phyloP scores from a whole-genome alignment of 2,113 vertebrate species.

The Cyrtonyx montezumae region DNA sequence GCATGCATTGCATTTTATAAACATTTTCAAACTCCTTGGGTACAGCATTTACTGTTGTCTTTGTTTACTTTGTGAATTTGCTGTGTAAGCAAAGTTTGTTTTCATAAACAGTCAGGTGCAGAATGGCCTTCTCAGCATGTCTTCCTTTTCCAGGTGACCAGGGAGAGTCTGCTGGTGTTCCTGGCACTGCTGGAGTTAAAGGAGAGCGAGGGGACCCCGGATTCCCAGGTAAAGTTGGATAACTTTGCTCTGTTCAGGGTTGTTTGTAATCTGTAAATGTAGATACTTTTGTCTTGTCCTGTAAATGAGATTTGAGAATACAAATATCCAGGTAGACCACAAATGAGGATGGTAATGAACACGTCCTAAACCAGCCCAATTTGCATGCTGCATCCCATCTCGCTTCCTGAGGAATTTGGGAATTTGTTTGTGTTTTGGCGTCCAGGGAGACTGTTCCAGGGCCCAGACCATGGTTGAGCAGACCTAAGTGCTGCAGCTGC shows the following conservation, averaged over 20 bases:
- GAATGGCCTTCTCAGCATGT: not conserved
- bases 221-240: slow-evolving; percentile 77
- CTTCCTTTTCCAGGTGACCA: slow-evolving; percentile 79
- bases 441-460: not conserved
- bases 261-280: not conserved
- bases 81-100: not conserved
- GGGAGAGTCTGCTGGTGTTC: slow-evolving; percentile 77
- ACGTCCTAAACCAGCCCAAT: not conserved
- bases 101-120: not conserved
- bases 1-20: not conserved
- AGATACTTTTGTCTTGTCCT: not conserved
- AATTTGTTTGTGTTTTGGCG: too few relatives aligned
- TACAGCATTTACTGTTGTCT: not conserved
- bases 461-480: not conserved
- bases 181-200: slow-evolving; percentile 82
- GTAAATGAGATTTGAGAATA: not conserved
- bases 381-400: not conserved
- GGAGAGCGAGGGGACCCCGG: slow-evolving; percentile 84
- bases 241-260: not conserved
- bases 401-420: not conserved
- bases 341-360: not conserved
- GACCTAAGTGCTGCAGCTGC: not conserved
- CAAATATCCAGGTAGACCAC: not conserved
- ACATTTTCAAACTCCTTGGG: not conserved
- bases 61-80: not conserved